These are phyloP conservation scores for Agrilus mali DNA, from an alignment of 2,888 invertebrate genomes.

Conservation along the genomic window DNA sequence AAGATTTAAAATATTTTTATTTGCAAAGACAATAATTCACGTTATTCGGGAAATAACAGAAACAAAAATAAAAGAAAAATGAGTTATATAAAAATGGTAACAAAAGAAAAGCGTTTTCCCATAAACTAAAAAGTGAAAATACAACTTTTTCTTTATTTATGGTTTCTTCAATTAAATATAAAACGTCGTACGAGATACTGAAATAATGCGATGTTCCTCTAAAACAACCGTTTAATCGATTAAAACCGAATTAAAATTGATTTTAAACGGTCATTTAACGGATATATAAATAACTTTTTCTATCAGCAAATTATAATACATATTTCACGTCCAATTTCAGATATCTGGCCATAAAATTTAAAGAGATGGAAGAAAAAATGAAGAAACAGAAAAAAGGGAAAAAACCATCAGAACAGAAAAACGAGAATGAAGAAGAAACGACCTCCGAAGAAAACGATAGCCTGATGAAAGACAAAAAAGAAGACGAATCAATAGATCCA, in stretches of 20 bases:
- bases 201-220: neutral
- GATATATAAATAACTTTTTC: too few species aligned
- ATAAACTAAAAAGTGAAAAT: too few species aligned
- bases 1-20: too few species aligned
- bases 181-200: neutral
- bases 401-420: slow-evolving; percentile 22
- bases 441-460: slow-evolving; percentile 15
- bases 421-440: slow-evolving; percentile 15
- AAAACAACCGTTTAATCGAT: too few species aligned
- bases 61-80: too few species aligned
- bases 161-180: too few species aligned
- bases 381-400: slow-evolving; percentile 52
- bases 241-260: neutral
- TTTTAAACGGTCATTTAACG: too few species aligned
- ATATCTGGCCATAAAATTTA: slow-evolving; percentile 70
- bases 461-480: neutral
- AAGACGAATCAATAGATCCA: slow-evolving; percentile 7
- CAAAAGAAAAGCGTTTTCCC: too few species aligned
- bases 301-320: slow-evolving; percentile 11
- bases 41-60: too few species aligned
- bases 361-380: slow-evolving; percentile 77
- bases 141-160: too few species aligned
- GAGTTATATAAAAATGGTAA: too few species aligned
- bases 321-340: slow-evolving; percentile 28
- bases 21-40: too few species aligned